Conservation (phyloP, 2,113 vertebrate genomes). For the Candoia aspera region DNA sequence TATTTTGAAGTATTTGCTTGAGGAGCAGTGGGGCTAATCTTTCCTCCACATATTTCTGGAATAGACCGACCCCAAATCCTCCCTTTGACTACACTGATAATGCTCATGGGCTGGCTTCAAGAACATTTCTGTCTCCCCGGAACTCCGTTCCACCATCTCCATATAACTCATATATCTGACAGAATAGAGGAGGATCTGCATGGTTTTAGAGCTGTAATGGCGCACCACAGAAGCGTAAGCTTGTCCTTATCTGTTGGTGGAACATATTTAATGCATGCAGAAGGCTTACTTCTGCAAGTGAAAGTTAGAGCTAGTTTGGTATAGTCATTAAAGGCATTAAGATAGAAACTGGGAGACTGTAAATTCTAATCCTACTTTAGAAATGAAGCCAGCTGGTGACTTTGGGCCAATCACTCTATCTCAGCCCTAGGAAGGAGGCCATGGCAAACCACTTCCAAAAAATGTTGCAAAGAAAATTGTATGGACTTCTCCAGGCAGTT, state of each 20-base stretch:
- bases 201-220: background rate
- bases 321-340: background rate
- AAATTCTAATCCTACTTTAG: background rate
- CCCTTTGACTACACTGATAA: background rate
- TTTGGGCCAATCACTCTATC: too few relatives aligned
- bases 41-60: background rate
- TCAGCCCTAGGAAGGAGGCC: background rate
- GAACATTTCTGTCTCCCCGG: background rate
- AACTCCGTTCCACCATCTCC: background rate
- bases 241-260: background rate
- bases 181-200: background rate
- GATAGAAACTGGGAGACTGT: background rate
- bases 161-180: background rate
- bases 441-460: background rate
- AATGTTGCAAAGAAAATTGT: background rate
- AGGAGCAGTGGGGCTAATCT: background rate
- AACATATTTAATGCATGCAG: too few relatives aligned
- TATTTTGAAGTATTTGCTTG: slow-evolving; percentile 20
- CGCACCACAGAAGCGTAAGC: background rate
- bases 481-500: background rate
- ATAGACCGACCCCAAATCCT: background rate
- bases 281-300: background rate
- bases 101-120: background rate
- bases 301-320: background rate
- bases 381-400: background rate